A percentile compares a stretch with the other conserved stretches of the same genome.
Conservation (phyloP, 1,140 invertebrate genomes). For the Brachionus angularis region DNA sequence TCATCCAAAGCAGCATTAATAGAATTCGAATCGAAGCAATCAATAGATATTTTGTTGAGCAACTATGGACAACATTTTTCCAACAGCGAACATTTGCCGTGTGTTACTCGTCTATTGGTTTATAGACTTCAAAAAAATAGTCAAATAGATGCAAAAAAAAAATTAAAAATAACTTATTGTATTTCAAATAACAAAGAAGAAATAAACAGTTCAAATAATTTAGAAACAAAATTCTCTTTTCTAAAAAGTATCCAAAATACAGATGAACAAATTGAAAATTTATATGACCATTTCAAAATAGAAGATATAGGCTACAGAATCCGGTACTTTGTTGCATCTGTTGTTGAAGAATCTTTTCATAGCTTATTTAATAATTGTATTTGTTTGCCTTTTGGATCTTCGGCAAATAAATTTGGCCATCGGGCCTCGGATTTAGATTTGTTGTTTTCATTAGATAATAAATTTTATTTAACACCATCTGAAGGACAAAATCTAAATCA, state of each 20-base stretch:
- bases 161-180: background rate
- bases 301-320: conserved; percentile 9
- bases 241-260: background rate
- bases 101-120: conserved; percentile 1
- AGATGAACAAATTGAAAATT: background rate
- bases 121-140: background rate
- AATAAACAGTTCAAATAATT: conserved; percentile 1
- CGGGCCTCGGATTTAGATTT: conserved; percentile 33
- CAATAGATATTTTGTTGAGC: background rate
- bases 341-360: conserved; percentile 36
- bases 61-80: conserved; percentile 10
- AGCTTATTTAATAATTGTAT: conserved; percentile 8
- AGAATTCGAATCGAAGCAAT: background rate
- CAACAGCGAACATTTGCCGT: background rate
- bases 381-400: conserved; percentile 29
- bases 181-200: background rate
- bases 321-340: conserved; percentile 18
- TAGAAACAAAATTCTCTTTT: conserved; percentile 26
- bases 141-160: background rate
- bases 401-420: conserved; percentile 23
- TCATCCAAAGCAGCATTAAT: background rate
- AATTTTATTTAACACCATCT: background rate
- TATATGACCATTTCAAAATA: conserved; percentile 20
- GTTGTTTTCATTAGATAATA: conserved; percentile 19
- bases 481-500: background rate